These are phyloP conservation scores for Colletes collaris DNA, from an alignment of 2,888 invertebrate species.

Conservation along the genomic window DNA sequence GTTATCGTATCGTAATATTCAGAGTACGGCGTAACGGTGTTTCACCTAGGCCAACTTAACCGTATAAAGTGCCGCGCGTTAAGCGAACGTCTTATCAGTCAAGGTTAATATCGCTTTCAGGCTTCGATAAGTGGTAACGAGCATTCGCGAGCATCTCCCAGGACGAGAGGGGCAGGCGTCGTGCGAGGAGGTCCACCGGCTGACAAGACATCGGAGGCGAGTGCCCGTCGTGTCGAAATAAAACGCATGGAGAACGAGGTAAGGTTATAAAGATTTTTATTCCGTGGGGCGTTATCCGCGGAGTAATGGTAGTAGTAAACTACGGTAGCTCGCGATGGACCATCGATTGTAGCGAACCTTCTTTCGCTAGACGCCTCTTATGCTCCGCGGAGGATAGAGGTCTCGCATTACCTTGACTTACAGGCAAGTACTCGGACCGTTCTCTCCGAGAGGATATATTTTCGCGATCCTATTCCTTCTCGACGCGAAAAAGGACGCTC, in stretches of 20 bases:
- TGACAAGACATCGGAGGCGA: not conserved
- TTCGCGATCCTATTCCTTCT: conserved; percentile 7
- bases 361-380: conserved; percentile 54
- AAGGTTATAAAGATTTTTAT: conserved; percentile 80
- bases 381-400: conserved; percentile 51
- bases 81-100: not conserved
- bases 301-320: conserved; percentile 78
- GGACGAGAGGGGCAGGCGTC: not conserved
- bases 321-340: conserved; percentile 71
- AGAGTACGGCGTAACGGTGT: no score
- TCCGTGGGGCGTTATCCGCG: conserved; percentile 75
- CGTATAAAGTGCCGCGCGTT: not conserved
- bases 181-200: not conserved
- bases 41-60: not conserved
- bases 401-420: conserved; percentile 69
- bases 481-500: not conserved
- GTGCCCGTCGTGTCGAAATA: conserved; percentile 36
- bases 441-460: conserved; percentile 29
- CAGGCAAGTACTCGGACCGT: conserved; percentile 38
- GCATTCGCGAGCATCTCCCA: not conserved
- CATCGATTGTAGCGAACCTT: conserved; percentile 61
- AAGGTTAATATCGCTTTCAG: not conserved
- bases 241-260: conserved; percentile 73
- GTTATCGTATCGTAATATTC: no score
- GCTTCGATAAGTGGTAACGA: conserved; percentile 10